These are phyloP conservation scores for Drosophila paranaensis DNA, from an alignment of 2,888 invertebrate genomes.

Conservation along the genomic window DNA sequence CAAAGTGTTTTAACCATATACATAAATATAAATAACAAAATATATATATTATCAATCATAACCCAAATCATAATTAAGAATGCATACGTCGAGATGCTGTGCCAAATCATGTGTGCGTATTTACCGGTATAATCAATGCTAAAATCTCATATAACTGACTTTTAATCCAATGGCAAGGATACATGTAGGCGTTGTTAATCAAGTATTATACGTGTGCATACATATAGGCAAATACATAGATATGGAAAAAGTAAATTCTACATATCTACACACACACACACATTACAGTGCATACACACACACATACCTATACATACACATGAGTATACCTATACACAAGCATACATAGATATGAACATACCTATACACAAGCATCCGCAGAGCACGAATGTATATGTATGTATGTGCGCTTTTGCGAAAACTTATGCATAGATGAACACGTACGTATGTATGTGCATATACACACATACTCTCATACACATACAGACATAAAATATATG, in stretches of 20 bases:
- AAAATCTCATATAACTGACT: background rate
- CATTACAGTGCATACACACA: background rate
- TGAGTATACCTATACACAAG: background rate
- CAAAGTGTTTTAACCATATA: background rate
- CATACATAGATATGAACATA: background rate
- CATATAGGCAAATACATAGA: background rate
- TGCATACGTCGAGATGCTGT: constrained; percentile 5
- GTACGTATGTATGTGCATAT: background rate
- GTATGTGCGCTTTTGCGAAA: background rate
- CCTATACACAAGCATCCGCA: background rate
- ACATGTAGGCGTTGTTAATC: constrained; percentile 3
- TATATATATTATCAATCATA: background rate
- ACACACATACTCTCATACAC: background rate
- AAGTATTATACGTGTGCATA: background rate
- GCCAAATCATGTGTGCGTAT: constrained; percentile 10
- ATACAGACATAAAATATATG: background rate
- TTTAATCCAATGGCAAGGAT: background rate
- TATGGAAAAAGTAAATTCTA: background rate
- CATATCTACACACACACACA: background rate
- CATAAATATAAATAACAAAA: background rate
- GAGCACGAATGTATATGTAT: background rate
- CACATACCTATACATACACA: background rate
- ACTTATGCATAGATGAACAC: background rate
- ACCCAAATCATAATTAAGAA: background rate
- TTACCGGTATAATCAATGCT: constrained; percentile 32